Base-by-base conservation (phyloP, 2,888 invertebrate genomes). In the Adelphocoris suturalis region DNA sequence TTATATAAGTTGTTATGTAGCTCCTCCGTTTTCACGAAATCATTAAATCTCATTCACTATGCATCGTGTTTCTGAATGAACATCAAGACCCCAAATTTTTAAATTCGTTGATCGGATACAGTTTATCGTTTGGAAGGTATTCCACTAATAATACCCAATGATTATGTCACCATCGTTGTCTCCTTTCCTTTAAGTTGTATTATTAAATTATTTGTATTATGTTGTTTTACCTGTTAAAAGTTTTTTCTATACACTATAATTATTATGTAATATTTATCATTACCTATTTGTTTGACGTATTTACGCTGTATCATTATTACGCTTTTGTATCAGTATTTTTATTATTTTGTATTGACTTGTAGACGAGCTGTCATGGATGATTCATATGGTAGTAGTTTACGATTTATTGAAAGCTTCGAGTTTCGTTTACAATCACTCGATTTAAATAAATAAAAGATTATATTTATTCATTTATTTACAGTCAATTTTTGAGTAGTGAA, bases 301-400 rank as follows among this genome's bases (percentile, higher is more conserved):
- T 86, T n/a, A 75, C 75, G 86, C 86, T 86, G 47, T 86, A 68
- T n/a, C 52, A 52, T 86, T 75, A 19, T 75, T 75, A 86, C 86
- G 86, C 86, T 86, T 86, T 46, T 86, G 19, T 75, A 75, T 75
- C 86, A 86, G 86, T 86, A 86, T 86, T 86, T 86, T 61, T 52
- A 46, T n/a, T 52, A n/a, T 68, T 68, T 68, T 68, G 23, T 23
- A 68, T 68, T 23, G 68, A 23, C 19, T 7, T 23, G 14, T 19
- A 23, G 68, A 27, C 19, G 19, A 68, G 23, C 13, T 68, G 68
- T 68, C 23, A 7, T 9, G 23, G 23, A 68, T 23, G 68, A 68
- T 19, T 68, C 23, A 23, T 68, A 23, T 11, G 61, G 23, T 23
- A 68, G 68, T 23, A 23, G 23, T 57, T 57, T 16, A 23, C 68